Evolutionary conservation across 2,797 vertebrate genomes (phyloP), one percentile per base, ranked within the genome.

Genomic region (Poeciliopsis infans): DNA sequence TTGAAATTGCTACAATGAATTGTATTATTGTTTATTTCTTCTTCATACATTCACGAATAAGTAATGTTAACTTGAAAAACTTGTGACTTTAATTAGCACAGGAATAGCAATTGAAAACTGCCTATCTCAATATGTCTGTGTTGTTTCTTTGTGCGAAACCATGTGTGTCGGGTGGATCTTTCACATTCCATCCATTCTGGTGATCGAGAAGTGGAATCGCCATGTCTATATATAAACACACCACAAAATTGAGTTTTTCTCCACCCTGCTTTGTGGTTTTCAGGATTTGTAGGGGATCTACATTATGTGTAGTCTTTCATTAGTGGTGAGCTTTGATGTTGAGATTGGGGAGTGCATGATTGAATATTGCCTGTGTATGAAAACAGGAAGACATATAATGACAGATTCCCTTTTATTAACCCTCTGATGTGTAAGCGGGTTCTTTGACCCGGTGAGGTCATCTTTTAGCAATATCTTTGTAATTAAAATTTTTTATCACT

Each of bases 301-400:
- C 86, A 86, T 82, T 89, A 82, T 82, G 83, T 82, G 64, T n/a
- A 36, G 82, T 36, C 83, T 94, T 85, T 94, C 88, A 93, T 94
- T 93, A 93, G 91, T 91, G 93, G 93, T 87, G 77, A 84, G 83
- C 85, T 90, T 91, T 85, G 92, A 89, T 93, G 89, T 90, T 83
- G 64, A 91, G 91, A 93, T 93, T 87, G 91, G 79, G 92, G 85
- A 82, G 51, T 73, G 82, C 79, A 86, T 93, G 83, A 90, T 94
- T 92, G 91, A 92, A 91, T 85, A 90, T 89, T 89, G 75, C 89
- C 90, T 78, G 84, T 81, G 86, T 89, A 64, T 84, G 81, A 87
- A 92, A 91, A 90, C 91, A 90, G 83, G 76, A 92, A 79, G 85
- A 85, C 39, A 18, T 83, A 76, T 85, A 82, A 89, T 83, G 79